Conservation (phyloP, 2,888 invertebrate species). For the Caenorhabditis zanzibari region DNA sequence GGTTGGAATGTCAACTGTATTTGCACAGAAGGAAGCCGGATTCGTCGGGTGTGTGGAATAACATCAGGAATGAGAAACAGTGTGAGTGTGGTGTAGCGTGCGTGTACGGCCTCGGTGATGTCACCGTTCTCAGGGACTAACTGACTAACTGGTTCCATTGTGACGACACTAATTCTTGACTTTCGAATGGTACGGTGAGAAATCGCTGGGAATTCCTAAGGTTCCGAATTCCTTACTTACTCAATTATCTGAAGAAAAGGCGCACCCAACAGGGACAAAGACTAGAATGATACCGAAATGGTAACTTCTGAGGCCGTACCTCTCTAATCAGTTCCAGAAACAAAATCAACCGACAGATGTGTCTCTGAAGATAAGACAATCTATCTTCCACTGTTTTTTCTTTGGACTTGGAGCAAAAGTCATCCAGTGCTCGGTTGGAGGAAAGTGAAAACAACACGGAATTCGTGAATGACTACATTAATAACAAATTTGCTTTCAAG, state of each 20-base stretch:
- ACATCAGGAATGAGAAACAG: constrained; percentile 59
- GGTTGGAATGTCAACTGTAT: constrained; percentile 30
- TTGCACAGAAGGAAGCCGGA: constrained; percentile 56
- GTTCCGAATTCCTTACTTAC: too few relatives aligned
- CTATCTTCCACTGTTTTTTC: constrained; percentile 1
- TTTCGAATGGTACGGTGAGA: constrained; percentile 25
- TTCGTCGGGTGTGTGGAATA: constrained; percentile 23
- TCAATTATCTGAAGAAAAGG: too few relatives aligned
- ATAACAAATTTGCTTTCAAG: background rate
- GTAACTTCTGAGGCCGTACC: background rate
- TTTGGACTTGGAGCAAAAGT: constrained; percentile 21
- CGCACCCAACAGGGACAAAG: background rate
- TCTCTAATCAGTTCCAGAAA: constrained; percentile 17
- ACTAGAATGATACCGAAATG: background rate
- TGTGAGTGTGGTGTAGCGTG: constrained; percentile 23
- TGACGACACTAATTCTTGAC: constrained; percentile 65
- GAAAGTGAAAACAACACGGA: constrained; percentile 7
- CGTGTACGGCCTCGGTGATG: constrained; percentile 62
- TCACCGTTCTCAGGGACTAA: constrained; percentile 62
- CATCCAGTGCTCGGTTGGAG: background rate
- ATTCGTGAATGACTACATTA: constrained; percentile 33
- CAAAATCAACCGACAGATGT: background rate
- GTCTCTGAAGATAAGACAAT: constrained; percentile 29
- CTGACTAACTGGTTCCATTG: constrained; percentile 56
- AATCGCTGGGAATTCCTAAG: constrained; percentile 6